A percentile compares a stretch with the other conserved stretches of the same genome.
Conservation (phyloP, 2,797 vertebrate genomes). For the Rachycentron canadum region DNA sequence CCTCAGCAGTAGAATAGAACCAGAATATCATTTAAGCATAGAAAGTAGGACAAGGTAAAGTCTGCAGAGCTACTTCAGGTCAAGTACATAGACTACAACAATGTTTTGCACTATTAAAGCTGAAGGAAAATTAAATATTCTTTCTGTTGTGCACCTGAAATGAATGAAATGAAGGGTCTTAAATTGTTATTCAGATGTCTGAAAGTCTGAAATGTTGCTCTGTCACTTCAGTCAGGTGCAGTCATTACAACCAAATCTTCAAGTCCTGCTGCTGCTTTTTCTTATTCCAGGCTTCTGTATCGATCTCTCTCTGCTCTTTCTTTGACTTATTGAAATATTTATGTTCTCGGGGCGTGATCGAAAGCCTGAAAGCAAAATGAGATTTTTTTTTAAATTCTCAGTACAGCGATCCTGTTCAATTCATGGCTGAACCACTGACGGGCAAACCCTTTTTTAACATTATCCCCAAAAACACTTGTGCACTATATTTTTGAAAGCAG, state of each 20-base stretch:
- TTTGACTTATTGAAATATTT: slow-evolving; percentile 39
- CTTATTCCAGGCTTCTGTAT: slow-evolving; percentile 5
- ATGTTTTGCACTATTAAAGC: background rate
- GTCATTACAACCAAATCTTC: background rate
- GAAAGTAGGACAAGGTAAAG: slow-evolving; percentile 11
- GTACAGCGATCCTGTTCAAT: background rate
- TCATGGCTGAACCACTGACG: slow-evolving; percentile 2
- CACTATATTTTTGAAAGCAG: too few species aligned
- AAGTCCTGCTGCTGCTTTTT: background rate
- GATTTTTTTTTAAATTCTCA: slow-evolving; percentile 7
- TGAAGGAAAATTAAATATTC: background rate
- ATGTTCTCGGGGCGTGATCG: slow-evolving; percentile 4
- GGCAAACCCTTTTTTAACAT: background rate
- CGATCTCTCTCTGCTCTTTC: slow-evolving; percentile 1
- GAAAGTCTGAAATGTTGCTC: background rate
- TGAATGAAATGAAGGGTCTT: background rate
- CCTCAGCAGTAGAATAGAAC: background rate
- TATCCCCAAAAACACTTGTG: background rate
- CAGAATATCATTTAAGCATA: slow-evolving; percentile 5
- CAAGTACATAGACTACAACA: background rate
- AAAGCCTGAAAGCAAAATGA: slow-evolving; percentile 8
- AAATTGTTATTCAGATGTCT: background rate
- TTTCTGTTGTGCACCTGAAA: background rate
- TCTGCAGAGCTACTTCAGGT: background rate
- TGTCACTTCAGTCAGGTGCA: background rate